Evolutionary conservation across 2,888 invertebrate species (phyloP).

Genomic region (Pycnomerus fuliginosus): DNA sequence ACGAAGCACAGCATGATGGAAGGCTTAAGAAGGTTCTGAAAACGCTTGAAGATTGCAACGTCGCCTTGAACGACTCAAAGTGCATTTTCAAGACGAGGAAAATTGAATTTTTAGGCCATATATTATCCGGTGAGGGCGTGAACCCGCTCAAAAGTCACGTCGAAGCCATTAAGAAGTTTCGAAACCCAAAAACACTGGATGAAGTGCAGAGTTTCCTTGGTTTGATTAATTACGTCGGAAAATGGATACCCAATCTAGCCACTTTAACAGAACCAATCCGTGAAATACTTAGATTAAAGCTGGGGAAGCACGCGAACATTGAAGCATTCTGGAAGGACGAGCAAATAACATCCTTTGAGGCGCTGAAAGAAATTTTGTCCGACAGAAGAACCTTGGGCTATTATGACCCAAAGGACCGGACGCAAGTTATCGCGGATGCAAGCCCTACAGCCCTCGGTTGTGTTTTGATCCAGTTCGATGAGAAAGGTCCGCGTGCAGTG

Average conservation of each 20-base stretch:
- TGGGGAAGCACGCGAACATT: background rate
- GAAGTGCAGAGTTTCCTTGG: conserved; percentile 37
- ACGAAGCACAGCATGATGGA: conserved; percentile 28
- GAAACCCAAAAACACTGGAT: conserved; percentile 27
- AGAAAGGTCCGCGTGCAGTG: conserved; percentile 27
- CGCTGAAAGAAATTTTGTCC: background rate
- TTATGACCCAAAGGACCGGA: conserved; percentile 28
- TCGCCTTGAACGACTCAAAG: background rate
- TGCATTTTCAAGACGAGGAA: background rate
- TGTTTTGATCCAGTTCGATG: conserved; percentile 31
- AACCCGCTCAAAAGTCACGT: background rate
- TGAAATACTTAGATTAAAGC: conserved; percentile 1
- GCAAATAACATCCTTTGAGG: conserved; percentile 3
- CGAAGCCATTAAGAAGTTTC: conserved; percentile 27
- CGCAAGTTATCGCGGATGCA: conserved; percentile 35
- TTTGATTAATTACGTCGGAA: conserved; percentile 34
- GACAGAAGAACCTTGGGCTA: conserved; percentile 27
- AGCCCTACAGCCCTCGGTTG: conserved; percentile 34
- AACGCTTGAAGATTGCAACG: conserved; percentile 5
- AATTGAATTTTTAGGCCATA: background rate
- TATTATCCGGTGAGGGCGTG: background rate
- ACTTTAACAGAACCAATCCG: conserved; percentile 8
- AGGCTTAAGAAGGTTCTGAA: conserved; percentile 38
- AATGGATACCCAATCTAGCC: conserved; percentile 5
- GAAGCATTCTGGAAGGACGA: background rate